phyloP scores from a whole-genome alignment of 1,140 invertebrate species.

The Drosophila triauraria region DNA sequence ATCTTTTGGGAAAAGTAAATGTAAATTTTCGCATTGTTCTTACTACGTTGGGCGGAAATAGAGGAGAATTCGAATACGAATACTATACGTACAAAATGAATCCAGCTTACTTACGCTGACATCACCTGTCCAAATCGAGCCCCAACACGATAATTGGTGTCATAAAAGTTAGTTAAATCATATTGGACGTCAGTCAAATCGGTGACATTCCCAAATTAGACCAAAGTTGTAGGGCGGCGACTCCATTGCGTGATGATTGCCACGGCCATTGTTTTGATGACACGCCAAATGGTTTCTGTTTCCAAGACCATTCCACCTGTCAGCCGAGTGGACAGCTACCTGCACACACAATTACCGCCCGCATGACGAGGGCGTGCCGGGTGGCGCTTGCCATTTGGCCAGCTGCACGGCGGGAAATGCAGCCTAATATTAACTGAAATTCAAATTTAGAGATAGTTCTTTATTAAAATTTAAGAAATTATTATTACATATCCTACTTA shows the following conservation, averaged over 20 bases:
- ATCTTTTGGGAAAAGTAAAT: conserved; percentile 44
- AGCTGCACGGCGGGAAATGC: not conserved
- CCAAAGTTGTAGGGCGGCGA: conserved; percentile 42
- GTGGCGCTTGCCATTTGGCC: conserved; percentile 31
- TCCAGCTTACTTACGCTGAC: conserved; percentile 8
- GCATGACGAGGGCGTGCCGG: conserved; percentile 33
- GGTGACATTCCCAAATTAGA: conserved; percentile 70
- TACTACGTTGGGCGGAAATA: not conserved
- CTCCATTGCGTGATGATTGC: conserved; percentile 56
- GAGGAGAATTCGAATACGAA: too few species aligned
- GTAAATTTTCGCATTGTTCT: conserved; percentile 27
- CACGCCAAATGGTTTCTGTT: conserved; percentile 74
- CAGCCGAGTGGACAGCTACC: conserved; percentile 49
- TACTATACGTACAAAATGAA: not conserved
- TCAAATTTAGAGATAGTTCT: not conserved
- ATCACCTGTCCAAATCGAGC: conserved; percentile 36
- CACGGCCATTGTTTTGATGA: conserved; percentile 65
- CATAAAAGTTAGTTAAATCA: conserved; percentile 78
- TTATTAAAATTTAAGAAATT: accelerated
- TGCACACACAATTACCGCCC: conserved; percentile 49
- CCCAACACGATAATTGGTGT: conserved; percentile 70
- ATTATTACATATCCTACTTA: not conserved
- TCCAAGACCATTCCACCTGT: conserved; percentile 62
- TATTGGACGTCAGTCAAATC: conserved; percentile 64
- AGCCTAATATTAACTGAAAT: too few species aligned